Evolutionary conservation across 1,140 invertebrate genomes (phyloP).

Genomic region (Ctenoplectra terminalis): DNA sequence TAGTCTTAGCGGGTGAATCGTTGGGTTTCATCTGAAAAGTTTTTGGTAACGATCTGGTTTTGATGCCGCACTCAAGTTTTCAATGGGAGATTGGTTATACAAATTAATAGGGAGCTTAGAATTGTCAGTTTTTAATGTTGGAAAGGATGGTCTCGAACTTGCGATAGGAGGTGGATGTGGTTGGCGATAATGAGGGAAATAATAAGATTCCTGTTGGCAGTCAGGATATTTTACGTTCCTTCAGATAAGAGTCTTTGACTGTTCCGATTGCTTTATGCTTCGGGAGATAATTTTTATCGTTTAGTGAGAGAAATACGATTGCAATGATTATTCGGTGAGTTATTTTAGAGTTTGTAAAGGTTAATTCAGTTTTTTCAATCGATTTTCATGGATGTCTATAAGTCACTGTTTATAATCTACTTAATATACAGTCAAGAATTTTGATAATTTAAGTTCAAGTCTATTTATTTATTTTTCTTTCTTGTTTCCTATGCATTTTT

Average conservation of each 20-base stretch:
- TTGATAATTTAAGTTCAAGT: not conserved
- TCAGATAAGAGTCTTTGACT: conserved; percentile 11
- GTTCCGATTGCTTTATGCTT: not conserved
- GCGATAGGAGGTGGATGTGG: not conserved
- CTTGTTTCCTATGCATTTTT: not conserved
- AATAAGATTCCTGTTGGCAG: conserved; percentile 11
- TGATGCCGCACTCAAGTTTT: not conserved
- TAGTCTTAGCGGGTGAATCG: too few species aligned
- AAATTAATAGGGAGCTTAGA: too few species aligned
- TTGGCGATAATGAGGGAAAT: conserved; percentile 5
- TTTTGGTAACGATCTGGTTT: not conserved
- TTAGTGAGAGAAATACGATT: not conserved
- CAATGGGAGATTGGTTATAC: too few species aligned
- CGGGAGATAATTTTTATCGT: conserved; percentile 20
- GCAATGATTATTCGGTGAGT: too few species aligned
- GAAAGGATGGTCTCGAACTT: not conserved
- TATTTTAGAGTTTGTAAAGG: not conserved
- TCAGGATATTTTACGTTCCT: not conserved
- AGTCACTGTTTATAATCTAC: not conserved
- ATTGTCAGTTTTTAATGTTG: too few species aligned
- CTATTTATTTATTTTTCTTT: not conserved
- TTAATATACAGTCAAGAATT: not conserved
- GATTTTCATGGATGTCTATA: not conserved
- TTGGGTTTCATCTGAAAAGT: too few species aligned
- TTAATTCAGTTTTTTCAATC: not conserved